Evolutionary conservation across 2,888 invertebrate genomes (phyloP).

Genomic region (Aquatica leii): DNA sequence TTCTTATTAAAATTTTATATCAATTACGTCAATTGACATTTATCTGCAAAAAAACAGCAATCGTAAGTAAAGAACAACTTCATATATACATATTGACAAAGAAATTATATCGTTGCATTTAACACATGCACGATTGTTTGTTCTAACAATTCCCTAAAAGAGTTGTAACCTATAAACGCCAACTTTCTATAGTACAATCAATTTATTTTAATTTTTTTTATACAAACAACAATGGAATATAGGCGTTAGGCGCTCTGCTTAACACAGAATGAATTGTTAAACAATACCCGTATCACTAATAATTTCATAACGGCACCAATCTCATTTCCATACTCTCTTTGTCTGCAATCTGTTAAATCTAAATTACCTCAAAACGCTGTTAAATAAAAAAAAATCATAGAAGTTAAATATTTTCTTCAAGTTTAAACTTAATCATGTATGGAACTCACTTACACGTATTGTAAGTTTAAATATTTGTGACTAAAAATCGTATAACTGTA

Average conservation of each 20-base stretch:
- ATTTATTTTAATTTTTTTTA: constrained; percentile 23
- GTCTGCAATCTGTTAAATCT: too few species aligned
- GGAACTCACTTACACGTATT: too few species aligned
- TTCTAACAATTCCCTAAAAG: constrained; percentile 12
- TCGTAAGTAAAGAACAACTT: too few species aligned
- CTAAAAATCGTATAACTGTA: too few species aligned
- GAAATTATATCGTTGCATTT: constrained; percentile 4
- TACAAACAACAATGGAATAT: constrained; percentile 24
- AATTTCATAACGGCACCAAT: constrained; percentile 20
- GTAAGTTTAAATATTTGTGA: too few species aligned
- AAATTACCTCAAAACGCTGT: too few species aligned
- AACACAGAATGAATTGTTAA: constrained; percentile 17
- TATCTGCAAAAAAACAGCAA: constrained; percentile 20
- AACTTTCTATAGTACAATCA: constrained; percentile 22
- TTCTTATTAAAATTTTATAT: constrained; percentile 16
- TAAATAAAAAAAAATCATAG: too few species aligned
- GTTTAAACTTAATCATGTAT: too few species aligned
- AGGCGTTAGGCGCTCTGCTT: constrained; percentile 26
- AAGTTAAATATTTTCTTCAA: too few species aligned
- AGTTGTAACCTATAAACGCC: constrained; percentile 19
- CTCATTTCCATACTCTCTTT: constrained; percentile 22
- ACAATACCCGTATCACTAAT: constrained; percentile 26
- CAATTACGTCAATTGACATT: constrained; percentile 21
- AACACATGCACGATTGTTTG: constrained; percentile 13
- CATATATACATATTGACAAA: background rate